Evolutionary conservation across 2,113 vertebrate genomes (phyloP).

Genomic region (Crypturellus undulatus): DNA sequence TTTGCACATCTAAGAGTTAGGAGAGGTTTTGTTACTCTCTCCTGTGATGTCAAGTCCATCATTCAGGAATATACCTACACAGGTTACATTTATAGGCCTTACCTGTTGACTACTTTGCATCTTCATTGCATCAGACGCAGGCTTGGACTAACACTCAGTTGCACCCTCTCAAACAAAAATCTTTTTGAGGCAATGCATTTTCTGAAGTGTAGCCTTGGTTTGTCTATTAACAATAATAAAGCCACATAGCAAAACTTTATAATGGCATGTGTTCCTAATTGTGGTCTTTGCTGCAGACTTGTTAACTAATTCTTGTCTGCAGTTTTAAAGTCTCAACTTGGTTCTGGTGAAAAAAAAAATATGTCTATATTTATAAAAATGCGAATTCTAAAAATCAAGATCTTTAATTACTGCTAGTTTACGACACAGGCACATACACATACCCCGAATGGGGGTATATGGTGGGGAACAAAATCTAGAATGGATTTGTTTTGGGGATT

Average conservation of each 20-base stretch:
- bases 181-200: background rate
- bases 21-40: background rate
- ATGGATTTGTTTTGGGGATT: no score
- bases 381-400: no score
- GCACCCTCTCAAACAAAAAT: background rate
- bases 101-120: background rate
- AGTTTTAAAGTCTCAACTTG: background rate
- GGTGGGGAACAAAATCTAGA: no score
- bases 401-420: no score
- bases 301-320: background rate
- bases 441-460: no score
- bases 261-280: background rate
- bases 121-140: background rate
- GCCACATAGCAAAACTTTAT: background rate
- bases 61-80: background rate
- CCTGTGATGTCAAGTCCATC: background rate
- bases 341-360: background rate
- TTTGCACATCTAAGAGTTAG: background rate
- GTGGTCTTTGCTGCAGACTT: background rate
- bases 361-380: background rate
- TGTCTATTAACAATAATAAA: background rate
- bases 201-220: background rate
- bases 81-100: background rate
- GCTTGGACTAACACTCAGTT: background rate
- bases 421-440: no score